Evolutionary conservation across 2,888 invertebrate species (phyloP).

Genomic region (Drosophila melanocephala): DNA sequence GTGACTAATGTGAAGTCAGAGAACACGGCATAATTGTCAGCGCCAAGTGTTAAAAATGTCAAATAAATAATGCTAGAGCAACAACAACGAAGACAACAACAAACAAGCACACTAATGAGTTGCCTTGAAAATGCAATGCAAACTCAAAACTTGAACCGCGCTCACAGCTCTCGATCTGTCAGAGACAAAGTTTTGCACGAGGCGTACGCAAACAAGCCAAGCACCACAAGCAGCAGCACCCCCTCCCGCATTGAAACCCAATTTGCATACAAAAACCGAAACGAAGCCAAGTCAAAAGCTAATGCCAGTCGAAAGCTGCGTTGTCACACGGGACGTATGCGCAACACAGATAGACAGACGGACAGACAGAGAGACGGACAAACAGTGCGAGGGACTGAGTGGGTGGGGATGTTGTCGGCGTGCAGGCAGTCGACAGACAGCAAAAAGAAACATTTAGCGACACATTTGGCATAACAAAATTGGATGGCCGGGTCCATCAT

Average conservation of each 20-base stretch:
- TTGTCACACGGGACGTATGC: slow-evolving; percentile 66
- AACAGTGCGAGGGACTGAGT: background rate
- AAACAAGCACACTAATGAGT: slow-evolving; percentile 68
- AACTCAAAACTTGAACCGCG: slow-evolving; percentile 49
- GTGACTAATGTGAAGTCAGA: slow-evolving; percentile 52
- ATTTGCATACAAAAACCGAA: slow-evolving; percentile 73
- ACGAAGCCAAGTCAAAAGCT: slow-evolving; percentile 45
- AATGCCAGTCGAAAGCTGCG: slow-evolving; percentile 42
- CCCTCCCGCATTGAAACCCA: slow-evolving; percentile 19
- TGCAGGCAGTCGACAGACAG: slow-evolving; percentile 1
- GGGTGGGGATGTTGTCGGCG: background rate
- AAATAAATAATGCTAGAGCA: slow-evolving; percentile 68
- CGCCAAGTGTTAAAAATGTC: slow-evolving; percentile 73
- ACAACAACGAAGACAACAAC: slow-evolving; percentile 25
- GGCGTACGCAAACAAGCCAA: slow-evolving; percentile 25
- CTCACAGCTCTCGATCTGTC: slow-evolving; percentile 49
- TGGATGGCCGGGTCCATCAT: slow-evolving; percentile 25
- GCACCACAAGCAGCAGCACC: background rate
- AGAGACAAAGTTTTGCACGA: slow-evolving; percentile 50
- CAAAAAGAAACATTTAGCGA: slow-evolving; percentile 72
- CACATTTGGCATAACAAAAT: slow-evolving; percentile 78
- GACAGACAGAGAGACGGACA: slow-evolving; percentile 10
- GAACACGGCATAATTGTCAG: slow-evolving; percentile 50
- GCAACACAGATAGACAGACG: slow-evolving; percentile 42
- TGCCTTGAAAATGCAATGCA: slow-evolving; percentile 62